These are phyloP conservation scores for Onychostoma macrolepis DNA, from an alignment of 2,113 vertebrate genomes.

Conservation along the genomic window DNA sequence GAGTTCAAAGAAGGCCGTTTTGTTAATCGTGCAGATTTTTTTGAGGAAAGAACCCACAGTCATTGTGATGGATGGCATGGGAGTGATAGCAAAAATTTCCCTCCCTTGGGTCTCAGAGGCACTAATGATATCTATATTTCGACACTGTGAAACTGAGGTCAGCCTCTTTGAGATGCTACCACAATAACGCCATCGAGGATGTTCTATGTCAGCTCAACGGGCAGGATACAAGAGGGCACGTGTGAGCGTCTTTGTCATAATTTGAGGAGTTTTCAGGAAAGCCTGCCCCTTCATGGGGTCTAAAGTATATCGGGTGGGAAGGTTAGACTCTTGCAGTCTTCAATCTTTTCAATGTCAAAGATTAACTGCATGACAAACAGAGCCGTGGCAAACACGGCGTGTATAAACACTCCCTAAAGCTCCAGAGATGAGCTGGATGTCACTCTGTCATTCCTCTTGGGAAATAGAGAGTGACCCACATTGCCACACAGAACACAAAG, in stretches of 20 bases:
- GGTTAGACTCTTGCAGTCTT: slow-evolving; percentile 48
- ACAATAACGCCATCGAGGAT: slow-evolving; percentile 3
- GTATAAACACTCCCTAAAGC: slow-evolving; percentile 58
- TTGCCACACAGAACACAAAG: slow-evolving; percentile 1
- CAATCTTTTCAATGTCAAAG: slow-evolving; percentile 59
- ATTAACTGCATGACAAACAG: slow-evolving; percentile 67
- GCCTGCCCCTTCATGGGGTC: slow-evolving; percentile 6
- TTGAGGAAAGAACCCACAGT: slow-evolving; percentile 24
- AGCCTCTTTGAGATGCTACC: slow-evolving; percentile 15
- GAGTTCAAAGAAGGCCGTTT: slow-evolving; percentile 46
- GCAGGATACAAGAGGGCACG: not conserved
- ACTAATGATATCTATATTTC: slow-evolving; percentile 41
- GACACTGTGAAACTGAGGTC: not conserved
- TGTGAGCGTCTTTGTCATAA: not conserved
- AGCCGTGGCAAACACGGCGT: slow-evolving; percentile 58
- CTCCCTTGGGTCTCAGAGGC: slow-evolving; percentile 23
- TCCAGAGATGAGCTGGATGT: slow-evolving; percentile 54
- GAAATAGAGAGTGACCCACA: slow-evolving; percentile 10
- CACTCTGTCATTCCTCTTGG: slow-evolving; percentile 33
- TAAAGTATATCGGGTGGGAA: slow-evolving; percentile 19
- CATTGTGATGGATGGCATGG: slow-evolving; percentile 47
- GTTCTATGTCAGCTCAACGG: slow-evolving; percentile 9
- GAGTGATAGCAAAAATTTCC: slow-evolving; percentile 47
- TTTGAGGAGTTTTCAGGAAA: slow-evolving; percentile 24
- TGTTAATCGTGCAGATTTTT: slow-evolving; percentile 35